These are phyloP conservation scores for Heterodera carotae DNA, from an alignment of 1,140 invertebrate species.

Conservation along the genomic window DNA sequence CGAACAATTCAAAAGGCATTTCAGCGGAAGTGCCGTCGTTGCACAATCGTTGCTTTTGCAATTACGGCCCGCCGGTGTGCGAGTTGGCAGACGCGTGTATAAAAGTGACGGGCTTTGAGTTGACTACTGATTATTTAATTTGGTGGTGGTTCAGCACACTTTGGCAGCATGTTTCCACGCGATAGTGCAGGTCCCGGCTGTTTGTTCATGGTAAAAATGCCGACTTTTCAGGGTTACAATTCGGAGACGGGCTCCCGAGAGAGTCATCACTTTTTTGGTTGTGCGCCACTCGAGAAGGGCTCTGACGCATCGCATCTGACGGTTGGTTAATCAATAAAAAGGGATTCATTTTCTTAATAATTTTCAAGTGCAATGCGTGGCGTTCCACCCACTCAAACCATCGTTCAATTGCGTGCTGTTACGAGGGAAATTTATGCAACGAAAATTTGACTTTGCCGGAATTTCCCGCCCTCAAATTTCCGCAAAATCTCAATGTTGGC, in stretches of 20 bases:
- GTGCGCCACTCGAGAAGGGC: constrained; percentile 50
- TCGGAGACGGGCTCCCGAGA: constrained; percentile 17
- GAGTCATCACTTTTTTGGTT: constrained; percentile 42
- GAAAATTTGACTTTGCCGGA: constrained; percentile 41
- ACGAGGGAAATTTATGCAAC: constrained; percentile 62
- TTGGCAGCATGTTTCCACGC: constrained; percentile 54
- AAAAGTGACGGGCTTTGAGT: constrained; percentile 3
- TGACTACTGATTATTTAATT: not conserved
- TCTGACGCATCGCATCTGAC: constrained; percentile 50
- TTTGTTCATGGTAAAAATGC: not conserved
- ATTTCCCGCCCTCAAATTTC: constrained; percentile 14
- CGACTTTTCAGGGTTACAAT: constrained; percentile 39
- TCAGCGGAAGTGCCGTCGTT: not conserved
- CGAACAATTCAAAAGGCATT: not conserved
- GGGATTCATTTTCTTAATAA: too few relatives aligned
- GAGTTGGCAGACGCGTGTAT: constrained; percentile 50
- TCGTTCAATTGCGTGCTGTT: constrained; percentile 50
- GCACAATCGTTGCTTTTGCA: constrained; percentile 53
- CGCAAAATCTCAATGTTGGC: not conserved
- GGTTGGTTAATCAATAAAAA: constrained; percentile 13
- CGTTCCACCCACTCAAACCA: constrained; percentile 37
- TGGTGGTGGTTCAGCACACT: constrained; percentile 26
- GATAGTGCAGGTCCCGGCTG: constrained; percentile 42
- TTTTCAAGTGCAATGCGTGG: constrained; percentile 48
- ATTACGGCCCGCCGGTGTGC: constrained; percentile 41